Evolutionary conservation across 2,113 vertebrate species (phyloP).

Genomic region (Nothobranchius kuhntae): DNA sequence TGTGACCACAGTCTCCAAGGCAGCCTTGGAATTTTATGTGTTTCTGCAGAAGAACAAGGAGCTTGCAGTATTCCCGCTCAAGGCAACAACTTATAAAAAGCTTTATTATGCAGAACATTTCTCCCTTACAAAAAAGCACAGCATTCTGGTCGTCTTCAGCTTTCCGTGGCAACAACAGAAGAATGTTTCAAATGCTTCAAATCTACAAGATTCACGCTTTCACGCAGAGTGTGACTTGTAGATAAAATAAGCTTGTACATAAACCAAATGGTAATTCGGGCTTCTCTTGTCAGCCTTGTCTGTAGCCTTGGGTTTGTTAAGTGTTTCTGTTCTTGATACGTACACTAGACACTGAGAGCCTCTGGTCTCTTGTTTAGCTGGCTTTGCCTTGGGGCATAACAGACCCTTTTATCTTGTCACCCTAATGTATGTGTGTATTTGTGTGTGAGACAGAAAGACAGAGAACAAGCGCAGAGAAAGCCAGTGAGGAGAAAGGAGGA

Average conservation of each 20-base stretch:
- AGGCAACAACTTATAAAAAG: conserved; percentile 59
- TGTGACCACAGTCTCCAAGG: conserved; percentile 6
- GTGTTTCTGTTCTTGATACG: conserved; percentile 47
- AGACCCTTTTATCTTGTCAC: conserved; percentile 76
- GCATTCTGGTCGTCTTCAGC: conserved; percentile 45
- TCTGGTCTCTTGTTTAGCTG: conserved; percentile 67
- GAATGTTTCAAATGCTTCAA: conserved; percentile 34
- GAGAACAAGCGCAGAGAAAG: conserved; percentile 28
- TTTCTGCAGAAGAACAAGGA: conserved; percentile 34
- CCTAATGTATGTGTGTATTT: conserved; percentile 49
- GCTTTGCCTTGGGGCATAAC: conserved; percentile 65
- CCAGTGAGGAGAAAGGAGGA: conserved; percentile 59
- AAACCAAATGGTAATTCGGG: conserved; percentile 35
- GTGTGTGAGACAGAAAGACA: conserved; percentile 14
- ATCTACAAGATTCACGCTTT: conserved; percentile 28
- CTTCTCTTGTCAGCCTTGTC: conserved; percentile 26
- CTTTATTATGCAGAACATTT: conserved; percentile 54
- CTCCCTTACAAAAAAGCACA: conserved; percentile 21
- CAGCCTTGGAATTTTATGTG: conserved; percentile 23
- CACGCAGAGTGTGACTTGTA: conserved; percentile 9
- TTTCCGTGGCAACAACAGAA: conserved; percentile 49
- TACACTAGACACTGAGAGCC: conserved; percentile 42
- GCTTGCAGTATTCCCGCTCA: conserved; percentile 20
- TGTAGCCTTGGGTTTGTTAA: conserved; percentile 47
- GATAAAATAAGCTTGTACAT: conserved; percentile 50